phyloP scores from a whole-genome alignment of 2,113 vertebrate genomes.

The Eulemur rufifrons region DNA sequence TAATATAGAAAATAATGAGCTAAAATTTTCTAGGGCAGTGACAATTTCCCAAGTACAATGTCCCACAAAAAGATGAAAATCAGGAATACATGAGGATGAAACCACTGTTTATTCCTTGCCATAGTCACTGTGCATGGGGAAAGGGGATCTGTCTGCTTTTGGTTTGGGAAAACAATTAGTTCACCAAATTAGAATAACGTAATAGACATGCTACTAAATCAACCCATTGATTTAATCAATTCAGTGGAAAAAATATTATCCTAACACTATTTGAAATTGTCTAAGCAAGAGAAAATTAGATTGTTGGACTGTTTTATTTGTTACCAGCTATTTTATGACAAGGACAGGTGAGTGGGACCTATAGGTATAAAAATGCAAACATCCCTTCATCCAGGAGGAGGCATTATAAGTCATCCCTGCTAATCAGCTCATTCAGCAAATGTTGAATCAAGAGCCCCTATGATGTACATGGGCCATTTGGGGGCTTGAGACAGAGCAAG shows the following conservation, averaged over 20 bases:
- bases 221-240: neutral
- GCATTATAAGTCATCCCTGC: neutral
- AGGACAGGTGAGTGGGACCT: neutral
- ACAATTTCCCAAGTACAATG: neutral
- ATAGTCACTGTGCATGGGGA: neutral
- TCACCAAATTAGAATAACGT: neutral
- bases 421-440: neutral
- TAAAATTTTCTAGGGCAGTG: neutral
- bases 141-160: neutral
- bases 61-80: neutral
- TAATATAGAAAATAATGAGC: neutral
- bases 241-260: neutral
- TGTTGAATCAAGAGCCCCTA: neutral
- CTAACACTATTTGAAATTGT: neutral
- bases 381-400: neutral
- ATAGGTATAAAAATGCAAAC: neutral
- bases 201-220: neutral
- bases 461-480: fast-evolving
- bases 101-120: neutral
- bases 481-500: neutral
- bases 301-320: neutral
- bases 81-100: neutral
- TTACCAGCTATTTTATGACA: neutral
- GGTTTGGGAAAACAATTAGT: neutral
- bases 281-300: neutral